Percentiles rank a stretch among this genome's conserved stretches.
These are phyloP conservation scores for Orycteropus afer DNA, from an alignment of 2,113 vertebrate genomes.

Conservation along the genomic window DNA sequence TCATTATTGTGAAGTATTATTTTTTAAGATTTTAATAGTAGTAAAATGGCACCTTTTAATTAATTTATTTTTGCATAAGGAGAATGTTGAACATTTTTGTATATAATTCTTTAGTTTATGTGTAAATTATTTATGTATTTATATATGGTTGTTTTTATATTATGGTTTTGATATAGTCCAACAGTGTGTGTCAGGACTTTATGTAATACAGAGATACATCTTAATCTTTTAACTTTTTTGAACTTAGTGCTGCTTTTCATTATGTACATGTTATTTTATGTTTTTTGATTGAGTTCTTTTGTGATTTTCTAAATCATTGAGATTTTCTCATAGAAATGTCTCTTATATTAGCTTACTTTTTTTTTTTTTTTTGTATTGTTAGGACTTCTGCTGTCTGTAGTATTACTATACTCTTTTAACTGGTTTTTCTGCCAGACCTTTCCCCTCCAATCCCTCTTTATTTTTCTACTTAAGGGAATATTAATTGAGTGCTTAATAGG, in stretches of 20 bases:
- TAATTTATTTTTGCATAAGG: slow-evolving; percentile 36
- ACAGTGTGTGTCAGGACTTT: slow-evolving; percentile 20
- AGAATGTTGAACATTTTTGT: not conserved
- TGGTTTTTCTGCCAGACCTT: slow-evolving; percentile 53
- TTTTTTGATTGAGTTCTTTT: slow-evolving; percentile 35
- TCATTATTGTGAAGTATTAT: not conserved
- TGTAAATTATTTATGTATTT: slow-evolving; percentile 22
- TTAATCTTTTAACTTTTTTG: slow-evolving; percentile 11
- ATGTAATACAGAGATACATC: not conserved
- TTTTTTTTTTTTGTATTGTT: not conserved
- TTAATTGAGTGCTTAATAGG: slow-evolving; percentile 77
- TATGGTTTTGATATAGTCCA: slow-evolving; percentile 27
- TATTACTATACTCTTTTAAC: slow-evolving; percentile 61
- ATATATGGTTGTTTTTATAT: slow-evolving; percentile 28
- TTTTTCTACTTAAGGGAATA: slow-evolving; percentile 78
- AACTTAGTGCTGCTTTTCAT: slow-evolving; percentile 50
- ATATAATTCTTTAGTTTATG: slow-evolving; percentile 21
- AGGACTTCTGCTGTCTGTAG: slow-evolving; percentile 52
- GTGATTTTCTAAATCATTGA: slow-evolving; percentile 4
- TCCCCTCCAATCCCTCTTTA: slow-evolving; percentile 70
- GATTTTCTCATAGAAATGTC: slow-evolving; percentile 8
- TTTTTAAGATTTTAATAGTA: slow-evolving; percentile 48
- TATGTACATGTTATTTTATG: not conserved
- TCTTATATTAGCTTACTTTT: not conserved
- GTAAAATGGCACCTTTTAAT: slow-evolving; percentile 52